Conservation (phyloP, 2,113 vertebrate species). For the Periophthalmus modestus region DNA sequence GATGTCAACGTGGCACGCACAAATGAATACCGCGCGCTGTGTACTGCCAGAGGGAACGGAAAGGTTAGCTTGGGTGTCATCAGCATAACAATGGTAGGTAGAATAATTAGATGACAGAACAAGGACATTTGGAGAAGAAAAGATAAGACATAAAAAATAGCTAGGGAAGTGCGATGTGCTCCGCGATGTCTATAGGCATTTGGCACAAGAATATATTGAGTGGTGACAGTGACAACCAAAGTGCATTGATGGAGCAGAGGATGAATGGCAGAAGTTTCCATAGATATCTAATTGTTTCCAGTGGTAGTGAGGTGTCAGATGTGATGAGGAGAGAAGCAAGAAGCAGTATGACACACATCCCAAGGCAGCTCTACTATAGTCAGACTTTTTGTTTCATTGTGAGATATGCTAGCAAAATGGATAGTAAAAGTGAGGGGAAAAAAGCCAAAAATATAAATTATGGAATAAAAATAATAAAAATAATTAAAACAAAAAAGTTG, state of each 20-base stretch:
- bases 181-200: conserved; percentile 9
- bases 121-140: conserved; percentile 36
- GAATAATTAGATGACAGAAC: conserved; percentile 42
- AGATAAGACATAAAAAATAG: background rate
- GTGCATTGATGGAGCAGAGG: conserved; percentile 7
- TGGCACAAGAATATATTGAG: conserved; percentile 15
- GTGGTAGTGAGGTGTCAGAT: conserved; percentile 10
- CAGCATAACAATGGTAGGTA: conserved; percentile 45
- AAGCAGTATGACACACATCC: conserved; percentile 3
- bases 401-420: background rate
- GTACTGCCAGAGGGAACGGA: conserved; percentile 38
- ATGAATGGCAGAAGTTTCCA: conserved; percentile 25
- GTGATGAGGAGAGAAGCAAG: conserved; percentile 7
- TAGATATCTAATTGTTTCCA: conserved; percentile 10
- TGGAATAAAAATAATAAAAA: too few relatives aligned
- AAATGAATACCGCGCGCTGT: conserved; percentile 48
- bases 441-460: background rate
- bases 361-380: background rate
- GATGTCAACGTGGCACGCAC: conserved; percentile 43
- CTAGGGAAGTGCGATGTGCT: background rate
- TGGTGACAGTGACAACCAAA: conserved; percentile 14
- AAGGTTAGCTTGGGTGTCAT: conserved; percentile 51
- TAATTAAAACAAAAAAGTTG: too few relatives aligned
- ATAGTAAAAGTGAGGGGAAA: background rate
- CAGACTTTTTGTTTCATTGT: background rate